Evolutionary conservation across 2,113 vertebrate genomes (phyloP).

Genomic region (Arothron firmamentum): DNA sequence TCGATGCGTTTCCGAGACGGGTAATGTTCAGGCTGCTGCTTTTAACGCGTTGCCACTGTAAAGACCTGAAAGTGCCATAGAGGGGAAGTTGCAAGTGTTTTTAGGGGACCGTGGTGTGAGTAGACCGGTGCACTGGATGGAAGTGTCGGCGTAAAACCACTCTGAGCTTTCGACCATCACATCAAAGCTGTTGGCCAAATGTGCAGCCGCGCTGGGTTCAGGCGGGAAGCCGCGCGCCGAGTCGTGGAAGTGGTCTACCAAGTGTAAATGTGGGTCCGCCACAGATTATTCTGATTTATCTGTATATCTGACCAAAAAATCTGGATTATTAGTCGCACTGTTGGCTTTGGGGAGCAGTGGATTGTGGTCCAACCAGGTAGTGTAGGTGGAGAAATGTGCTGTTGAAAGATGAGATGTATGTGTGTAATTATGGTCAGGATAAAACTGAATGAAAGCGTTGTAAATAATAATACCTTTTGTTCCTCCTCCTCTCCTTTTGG

Average conservation of each 20-base stretch:
- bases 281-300: conserved; percentile 23
- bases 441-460: conserved; percentile 57
- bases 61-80: conserved; percentile 72
- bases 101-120: conserved; percentile 36
- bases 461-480: conserved; percentile 63
- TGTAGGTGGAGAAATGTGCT: conserved; percentile 63
- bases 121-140: conserved; percentile 43
- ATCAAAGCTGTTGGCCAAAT: conserved; percentile 1
- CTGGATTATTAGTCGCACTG: conserved; percentile 34
- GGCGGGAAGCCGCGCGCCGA: no score
- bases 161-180: conserved; percentile 20
- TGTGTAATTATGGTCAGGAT: conserved; percentile 59
- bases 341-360: conserved; percentile 40
- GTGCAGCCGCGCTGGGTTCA: not conserved
- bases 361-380: conserved; percentile 60
- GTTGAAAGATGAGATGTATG: conserved; percentile 60
- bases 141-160: conserved; percentile 41
- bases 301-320: conserved; percentile 33
- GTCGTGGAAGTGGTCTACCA: not conserved
- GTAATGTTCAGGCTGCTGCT: conserved; percentile 61
- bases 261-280: conserved; percentile 8
- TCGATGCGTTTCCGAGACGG: conserved; percentile 42
- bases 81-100: conserved; percentile 57
- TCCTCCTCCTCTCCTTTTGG: conserved; percentile 16
- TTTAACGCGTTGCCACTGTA: conserved; percentile 63